These are phyloP conservation scores for Litocranius walleri DNA, from an alignment of 2,113 vertebrate species.

Conservation along the genomic window DNA sequence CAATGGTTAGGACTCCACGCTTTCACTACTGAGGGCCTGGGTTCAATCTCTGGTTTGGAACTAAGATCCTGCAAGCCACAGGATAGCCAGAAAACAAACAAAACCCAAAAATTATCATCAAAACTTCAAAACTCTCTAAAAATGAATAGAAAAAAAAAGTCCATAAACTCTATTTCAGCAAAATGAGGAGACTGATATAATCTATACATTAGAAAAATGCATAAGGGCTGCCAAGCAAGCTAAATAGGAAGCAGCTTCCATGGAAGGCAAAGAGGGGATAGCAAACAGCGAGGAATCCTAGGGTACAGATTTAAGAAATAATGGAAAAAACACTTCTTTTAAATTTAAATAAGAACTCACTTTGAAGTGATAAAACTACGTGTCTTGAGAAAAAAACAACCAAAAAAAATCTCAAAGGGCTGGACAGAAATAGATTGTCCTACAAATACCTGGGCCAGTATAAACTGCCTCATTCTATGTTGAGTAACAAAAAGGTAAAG, in stretches of 20 bases:
- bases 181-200: neutral
- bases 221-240: neutral
- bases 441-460: neutral
- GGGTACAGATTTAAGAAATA: neutral
- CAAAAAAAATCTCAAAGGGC: neutral
- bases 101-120: neutral
- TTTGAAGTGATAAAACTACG: neutral
- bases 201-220: neutral
- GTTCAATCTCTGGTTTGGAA: neutral
- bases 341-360: neutral
- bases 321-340: neutral
- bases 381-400: neutral
- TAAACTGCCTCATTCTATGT: neutral
- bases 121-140: neutral
- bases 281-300: neutral
- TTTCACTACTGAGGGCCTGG: neutral
- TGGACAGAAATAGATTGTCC: neutral
- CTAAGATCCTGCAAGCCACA: neutral
- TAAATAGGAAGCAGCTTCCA: neutral
- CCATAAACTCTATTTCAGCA: neutral
- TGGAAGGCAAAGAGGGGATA: neutral
- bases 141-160: neutral
- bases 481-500: neutral
- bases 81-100: neutral
- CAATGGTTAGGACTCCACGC: too few relatives aligned